Percentiles rank a stretch among this genome's conserved stretches.
Evolutionary conservation across 2,797 vertebrate genomes (phyloP).

Genomic region (Netta rufina): DNA sequence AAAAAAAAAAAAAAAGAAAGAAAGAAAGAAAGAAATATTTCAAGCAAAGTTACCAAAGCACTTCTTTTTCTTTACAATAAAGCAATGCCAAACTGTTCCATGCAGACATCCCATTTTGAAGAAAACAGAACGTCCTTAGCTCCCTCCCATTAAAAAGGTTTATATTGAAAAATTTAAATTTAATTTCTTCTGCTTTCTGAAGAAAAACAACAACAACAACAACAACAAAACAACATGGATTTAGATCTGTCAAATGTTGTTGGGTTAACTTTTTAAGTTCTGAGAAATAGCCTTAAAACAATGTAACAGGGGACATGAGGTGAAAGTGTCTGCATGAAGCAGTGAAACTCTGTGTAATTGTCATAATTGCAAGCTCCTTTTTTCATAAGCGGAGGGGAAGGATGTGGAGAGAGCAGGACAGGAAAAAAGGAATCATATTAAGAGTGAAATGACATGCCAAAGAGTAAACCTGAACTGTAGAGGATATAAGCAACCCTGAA

Average conservation of each 20-base stretch:
- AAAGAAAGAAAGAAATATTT: background rate
- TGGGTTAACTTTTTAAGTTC: background rate
- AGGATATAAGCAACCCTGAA: background rate
- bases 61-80: background rate
- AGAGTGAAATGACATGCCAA: background rate
- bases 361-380: background rate
- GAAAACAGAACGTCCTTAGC: background rate
- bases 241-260: background rate
- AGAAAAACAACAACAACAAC: background rate
- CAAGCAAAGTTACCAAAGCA: background rate
- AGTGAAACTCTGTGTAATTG: background rate
- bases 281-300: background rate
- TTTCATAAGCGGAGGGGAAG: background rate
- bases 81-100: background rate
- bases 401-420: background rate
- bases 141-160: background rate
- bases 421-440: background rate
- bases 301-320: background rate
- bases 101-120: background rate
- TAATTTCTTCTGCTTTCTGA: background rate
- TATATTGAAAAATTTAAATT: background rate
- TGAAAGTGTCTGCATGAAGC: background rate
- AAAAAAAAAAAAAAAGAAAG: background rate
- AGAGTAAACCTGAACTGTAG: background rate
- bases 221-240: background rate